Conservation (phyloP, 2,888 invertebrate genomes). For the Rosalia funebris region DNA sequence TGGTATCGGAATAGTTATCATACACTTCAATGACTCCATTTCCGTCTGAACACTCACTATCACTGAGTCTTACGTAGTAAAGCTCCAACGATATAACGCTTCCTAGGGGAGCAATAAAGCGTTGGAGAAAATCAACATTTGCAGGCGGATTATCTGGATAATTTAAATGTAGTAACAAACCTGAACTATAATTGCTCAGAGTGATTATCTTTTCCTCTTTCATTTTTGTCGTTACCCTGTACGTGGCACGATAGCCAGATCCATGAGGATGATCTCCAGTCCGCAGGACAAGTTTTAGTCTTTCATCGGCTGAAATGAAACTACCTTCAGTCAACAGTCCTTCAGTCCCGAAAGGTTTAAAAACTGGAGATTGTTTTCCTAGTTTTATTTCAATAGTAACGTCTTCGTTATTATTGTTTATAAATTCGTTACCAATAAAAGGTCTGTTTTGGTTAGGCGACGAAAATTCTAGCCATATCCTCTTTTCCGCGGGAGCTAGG, state of each 20-base stretch:
- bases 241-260: constrained; percentile 72
- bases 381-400: constrained; percentile 71
- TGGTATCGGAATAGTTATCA: constrained; percentile 77
- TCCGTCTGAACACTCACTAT: constrained; percentile 56
- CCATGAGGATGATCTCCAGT: constrained; percentile 75
- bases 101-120: constrained; percentile 69
- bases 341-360: constrained; percentile 69
- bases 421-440: neutral
- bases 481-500: constrained; percentile 75
- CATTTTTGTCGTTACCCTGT: constrained; percentile 63
- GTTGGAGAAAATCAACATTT: constrained; percentile 67
- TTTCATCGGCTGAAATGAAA: constrained; percentile 73
- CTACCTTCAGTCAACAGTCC: constrained; percentile 73
- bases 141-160: constrained; percentile 68
- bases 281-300: constrained; percentile 70
- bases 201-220: constrained; percentile 65
- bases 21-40: constrained; percentile 60
- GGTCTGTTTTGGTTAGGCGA: neutral
- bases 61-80: constrained; percentile 64
- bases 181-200: constrained; percentile 63
- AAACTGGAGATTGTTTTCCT: constrained; percentile 62
- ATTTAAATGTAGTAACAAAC: constrained; percentile 68
- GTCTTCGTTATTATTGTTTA: constrained; percentile 61
- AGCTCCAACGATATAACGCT: constrained; percentile 66
- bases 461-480: constrained; percentile 76